phyloP scores from a whole-genome alignment of 2,888 invertebrate genomes.

The Phaedon cochleariae region DNA sequence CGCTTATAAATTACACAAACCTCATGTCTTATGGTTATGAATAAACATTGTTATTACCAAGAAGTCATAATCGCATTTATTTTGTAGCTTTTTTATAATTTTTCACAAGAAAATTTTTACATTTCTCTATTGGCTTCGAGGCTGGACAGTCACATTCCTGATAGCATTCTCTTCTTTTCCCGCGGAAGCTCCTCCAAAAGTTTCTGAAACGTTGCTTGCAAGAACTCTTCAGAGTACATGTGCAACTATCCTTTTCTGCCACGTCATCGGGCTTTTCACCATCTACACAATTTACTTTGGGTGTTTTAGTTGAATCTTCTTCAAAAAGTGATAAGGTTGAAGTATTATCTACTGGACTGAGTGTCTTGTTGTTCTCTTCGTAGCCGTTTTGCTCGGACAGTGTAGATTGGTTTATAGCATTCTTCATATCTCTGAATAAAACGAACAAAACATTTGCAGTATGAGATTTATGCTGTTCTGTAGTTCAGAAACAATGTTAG shows the following conservation, averaged over 20 bases:
- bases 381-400: neutral
- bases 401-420: constrained; percentile 15
- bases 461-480: too few relatives aligned
- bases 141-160: neutral
- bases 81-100: too few relatives aligned
- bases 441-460: too few relatives aligned
- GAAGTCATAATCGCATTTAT: too few relatives aligned
- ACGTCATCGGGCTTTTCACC: neutral
- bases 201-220: neutral
- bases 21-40: too few relatives aligned
- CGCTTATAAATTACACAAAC: too few relatives aligned
- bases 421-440: constrained; percentile 6
- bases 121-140: neutral
- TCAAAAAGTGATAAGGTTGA: neutral
- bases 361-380: neutral
- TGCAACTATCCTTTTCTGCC: neutral
- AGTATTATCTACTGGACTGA: neutral
- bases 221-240: neutral
- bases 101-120: neutral
- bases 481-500: too few relatives aligned
- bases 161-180: neutral
- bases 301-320: neutral
- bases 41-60: too few relatives aligned
- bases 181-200: neutral
- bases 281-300: neutral